Conservation (phyloP, 2,888 invertebrate species). For the Autographa gamma region DNA sequence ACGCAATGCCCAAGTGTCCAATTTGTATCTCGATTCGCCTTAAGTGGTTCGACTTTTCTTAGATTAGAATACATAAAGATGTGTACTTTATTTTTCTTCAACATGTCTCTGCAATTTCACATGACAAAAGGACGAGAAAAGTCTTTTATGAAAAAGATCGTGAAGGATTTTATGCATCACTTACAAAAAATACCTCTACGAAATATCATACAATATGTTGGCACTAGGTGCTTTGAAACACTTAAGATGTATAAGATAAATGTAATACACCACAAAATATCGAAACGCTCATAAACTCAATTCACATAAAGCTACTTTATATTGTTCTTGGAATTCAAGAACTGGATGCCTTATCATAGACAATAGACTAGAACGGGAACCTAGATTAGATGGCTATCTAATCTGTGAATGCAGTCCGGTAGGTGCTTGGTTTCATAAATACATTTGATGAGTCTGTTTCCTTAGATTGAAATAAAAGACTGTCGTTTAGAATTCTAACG, state of each 20-base stretch:
- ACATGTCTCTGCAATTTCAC: slow-evolving; percentile 23
- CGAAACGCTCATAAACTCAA: neutral
- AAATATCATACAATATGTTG: neutral
- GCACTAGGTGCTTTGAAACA: no score
- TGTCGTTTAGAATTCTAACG: neutral
- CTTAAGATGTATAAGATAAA: neutral
- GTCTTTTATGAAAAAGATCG: no score
- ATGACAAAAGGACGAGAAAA: neutral
- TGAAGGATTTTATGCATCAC: no score
- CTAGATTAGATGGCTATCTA: slow-evolving; percentile 40
- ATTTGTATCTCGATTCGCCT: slow-evolving; percentile 83
- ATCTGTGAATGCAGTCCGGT: slow-evolving; percentile 10
- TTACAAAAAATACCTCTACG: neutral
- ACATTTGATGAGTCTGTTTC: neutral
- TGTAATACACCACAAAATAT: neutral
- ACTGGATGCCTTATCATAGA: slow-evolving; percentile 8
- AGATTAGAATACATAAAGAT: slow-evolving; percentile 77
- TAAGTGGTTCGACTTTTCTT: slow-evolving; percentile 86
- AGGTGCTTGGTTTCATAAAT: neutral
- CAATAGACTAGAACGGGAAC: slow-evolving; percentile 24
- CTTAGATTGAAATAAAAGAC: neutral
- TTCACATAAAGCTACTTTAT: neutral
- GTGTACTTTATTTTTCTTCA: slow-evolving; percentile 45
- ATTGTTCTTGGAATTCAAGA: slow-evolving; percentile 18
- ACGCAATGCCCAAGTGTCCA: slow-evolving; percentile 85